Percentiles rank a stretch among this genome's conserved stretches.
Evolutionary conservation across 2,113 vertebrate species (phyloP).

Genomic region (Phalacrocorax pelagicus): DNA sequence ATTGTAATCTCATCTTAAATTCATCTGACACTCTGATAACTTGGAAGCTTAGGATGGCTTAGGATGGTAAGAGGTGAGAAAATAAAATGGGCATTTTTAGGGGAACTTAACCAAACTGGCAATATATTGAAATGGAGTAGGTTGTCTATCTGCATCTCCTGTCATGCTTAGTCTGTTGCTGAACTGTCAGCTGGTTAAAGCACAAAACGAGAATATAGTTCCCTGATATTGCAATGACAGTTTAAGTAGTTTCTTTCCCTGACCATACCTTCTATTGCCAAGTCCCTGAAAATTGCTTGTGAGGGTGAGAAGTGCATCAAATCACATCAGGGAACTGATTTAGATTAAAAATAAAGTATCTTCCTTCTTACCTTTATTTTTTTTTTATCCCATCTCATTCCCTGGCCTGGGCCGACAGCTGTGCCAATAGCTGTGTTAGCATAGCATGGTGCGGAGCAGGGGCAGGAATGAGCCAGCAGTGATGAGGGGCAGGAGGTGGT

Average conservation of each 20-base stretch:
- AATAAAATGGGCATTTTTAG: not conserved
- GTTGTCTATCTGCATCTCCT: not conserved
- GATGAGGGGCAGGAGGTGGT: not conserved
- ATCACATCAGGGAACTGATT: not conserved
- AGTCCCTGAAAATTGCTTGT: conserved; percentile 6
- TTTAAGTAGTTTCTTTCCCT: conserved; percentile 31
- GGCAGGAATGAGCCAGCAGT: not conserved
- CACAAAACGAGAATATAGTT: not conserved
- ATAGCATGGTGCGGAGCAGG: no score
- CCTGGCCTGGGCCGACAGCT: not conserved
- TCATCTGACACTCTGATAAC: not conserved
- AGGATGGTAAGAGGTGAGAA: not conserved
- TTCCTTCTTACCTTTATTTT: not conserved
- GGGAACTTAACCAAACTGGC: not conserved
- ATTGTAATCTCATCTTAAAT: not conserved
- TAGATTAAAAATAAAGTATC: conserved; percentile 15
- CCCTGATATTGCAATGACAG: not conserved
- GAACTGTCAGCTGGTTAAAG: conserved; percentile 5
- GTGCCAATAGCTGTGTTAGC: accelerated
- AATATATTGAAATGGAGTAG: not conserved
- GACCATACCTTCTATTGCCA: not conserved
- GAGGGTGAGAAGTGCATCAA: conserved; percentile 18
- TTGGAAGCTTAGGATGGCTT: not conserved
- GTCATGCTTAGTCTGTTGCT: not conserved
- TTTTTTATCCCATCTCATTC: not conserved